These are phyloP conservation scores for Megaceryle alcyon DNA, from an alignment of 2,797 vertebrate genomes.

Conservation along the genomic window DNA sequence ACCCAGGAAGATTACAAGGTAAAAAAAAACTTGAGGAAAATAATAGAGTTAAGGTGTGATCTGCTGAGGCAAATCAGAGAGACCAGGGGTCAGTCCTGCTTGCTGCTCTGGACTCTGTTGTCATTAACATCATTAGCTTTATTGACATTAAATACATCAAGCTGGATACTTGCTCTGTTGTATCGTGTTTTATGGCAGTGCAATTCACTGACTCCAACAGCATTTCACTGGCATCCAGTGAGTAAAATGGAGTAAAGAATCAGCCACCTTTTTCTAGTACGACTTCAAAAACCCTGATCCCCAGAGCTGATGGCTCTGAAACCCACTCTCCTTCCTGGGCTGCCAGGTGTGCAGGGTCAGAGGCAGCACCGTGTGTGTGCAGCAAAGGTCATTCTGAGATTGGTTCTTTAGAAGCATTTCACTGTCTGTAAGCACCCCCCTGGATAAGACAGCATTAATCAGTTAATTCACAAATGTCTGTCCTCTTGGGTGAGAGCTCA, in stretches of 20 bases:
- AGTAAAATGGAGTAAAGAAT: not conserved
- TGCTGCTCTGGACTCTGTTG: not conserved
- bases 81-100: not conserved
- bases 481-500: not conserved
- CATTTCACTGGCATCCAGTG: not conserved
- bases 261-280: not conserved
- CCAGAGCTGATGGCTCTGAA: not conserved
- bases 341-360: not conserved
- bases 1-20: not conserved
- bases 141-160: not conserved
- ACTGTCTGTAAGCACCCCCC: not conserved
- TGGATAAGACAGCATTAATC: not conserved
- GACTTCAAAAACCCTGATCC: not conserved
- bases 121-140: not conserved
- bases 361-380: not conserved
- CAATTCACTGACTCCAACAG: not conserved
- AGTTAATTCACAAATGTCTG: not conserved
- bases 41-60: not conserved
- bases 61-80: not conserved
- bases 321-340: accelerated
- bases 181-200: not conserved
- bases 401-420: not conserved
- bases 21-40: not conserved
- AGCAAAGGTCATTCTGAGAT: not conserved
- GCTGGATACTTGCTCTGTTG: not conserved